A percentile compares a stretch with the other conserved stretches of the same genome.
phyloP scores from a whole-genome alignment of 2,888 invertebrate species.

The Crossocerus cetratus region DNA sequence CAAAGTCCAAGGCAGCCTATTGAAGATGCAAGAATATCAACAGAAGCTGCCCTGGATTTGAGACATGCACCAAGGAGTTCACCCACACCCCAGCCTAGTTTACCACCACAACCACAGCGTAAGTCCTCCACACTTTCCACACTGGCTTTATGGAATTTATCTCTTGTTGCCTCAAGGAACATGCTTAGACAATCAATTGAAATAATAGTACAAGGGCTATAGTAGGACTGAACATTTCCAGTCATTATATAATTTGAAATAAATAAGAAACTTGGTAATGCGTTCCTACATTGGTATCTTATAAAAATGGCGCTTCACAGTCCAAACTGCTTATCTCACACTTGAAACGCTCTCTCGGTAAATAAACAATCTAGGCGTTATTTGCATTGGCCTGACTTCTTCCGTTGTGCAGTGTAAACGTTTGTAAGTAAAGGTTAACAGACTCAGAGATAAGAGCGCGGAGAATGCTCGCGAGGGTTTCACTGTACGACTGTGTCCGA shows the following conservation, averaged over 20 bases:
- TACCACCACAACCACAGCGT: constrained; percentile 72
- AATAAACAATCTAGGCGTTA: constrained; percentile 60
- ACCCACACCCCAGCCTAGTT: constrained; percentile 66
- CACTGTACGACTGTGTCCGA: constrained; percentile 55
- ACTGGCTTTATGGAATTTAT: too few species aligned
- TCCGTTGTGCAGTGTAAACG: constrained; percentile 51
- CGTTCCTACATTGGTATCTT: constrained; percentile 11
- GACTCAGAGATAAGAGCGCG: constrained; percentile 60
- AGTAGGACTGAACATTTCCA: too few species aligned
- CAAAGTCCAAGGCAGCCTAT: constrained; percentile 71
- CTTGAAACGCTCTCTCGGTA: constrained; percentile 24
- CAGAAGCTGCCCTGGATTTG: constrained; percentile 71
- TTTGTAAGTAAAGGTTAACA: constrained; percentile 67
- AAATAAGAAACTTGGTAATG: constrained; percentile 49
- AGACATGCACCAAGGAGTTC: constrained; percentile 72
- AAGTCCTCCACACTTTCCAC: constrained; percentile 34
- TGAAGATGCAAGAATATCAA: constrained; percentile 67
- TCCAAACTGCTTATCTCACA: not conserved
- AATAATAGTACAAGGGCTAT: too few species aligned
- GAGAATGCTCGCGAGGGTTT: constrained; percentile 54
- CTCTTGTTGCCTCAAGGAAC: too few species aligned
- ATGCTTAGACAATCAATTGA: too few species aligned
- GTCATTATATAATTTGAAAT: constrained; percentile 14
- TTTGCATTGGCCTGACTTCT: constrained; percentile 63
- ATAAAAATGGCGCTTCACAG: not conserved